A percentile compares a stretch with the other conserved stretches of the same genome.
phyloP scores from a whole-genome alignment of 2,113 vertebrate species.

The Benitochromis conjunctus region DNA sequence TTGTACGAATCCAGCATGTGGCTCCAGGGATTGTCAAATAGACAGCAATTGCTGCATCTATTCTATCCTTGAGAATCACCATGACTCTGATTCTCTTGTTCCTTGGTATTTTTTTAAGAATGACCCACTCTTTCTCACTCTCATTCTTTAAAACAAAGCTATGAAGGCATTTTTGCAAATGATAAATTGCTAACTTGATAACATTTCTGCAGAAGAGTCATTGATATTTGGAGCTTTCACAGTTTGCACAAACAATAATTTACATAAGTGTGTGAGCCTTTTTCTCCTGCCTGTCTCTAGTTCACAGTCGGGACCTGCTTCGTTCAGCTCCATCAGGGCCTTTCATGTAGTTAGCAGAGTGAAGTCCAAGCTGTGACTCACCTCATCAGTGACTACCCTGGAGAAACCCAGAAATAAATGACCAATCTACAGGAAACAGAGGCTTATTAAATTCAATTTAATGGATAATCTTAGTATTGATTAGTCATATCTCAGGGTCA shows the following conservation, averaged over 20 bases:
- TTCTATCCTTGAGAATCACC: neutral
- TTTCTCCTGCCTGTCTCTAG: neutral
- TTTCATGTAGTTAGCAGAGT: constrained; percentile 40
- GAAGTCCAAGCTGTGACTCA: constrained; percentile 39
- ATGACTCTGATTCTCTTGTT: neutral
- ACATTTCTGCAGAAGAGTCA: neutral
- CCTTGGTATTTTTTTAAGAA: neutral
- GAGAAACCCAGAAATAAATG: constrained; percentile 23
- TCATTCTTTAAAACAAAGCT: neutral
- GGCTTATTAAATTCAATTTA: constrained; percentile 42
- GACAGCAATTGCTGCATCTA: neutral
- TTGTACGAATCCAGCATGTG: neutral
- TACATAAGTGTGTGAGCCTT: neutral
- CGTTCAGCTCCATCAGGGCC: constrained; percentile 21
- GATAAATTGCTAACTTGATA: neutral
- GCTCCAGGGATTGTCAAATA: constrained; percentile 14
- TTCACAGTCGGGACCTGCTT: constrained; percentile 6
- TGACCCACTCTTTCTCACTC: neutral
- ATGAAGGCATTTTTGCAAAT: neutral
- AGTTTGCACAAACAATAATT: neutral
- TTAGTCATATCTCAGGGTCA: constrained; percentile 28
- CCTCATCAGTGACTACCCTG: constrained; percentile 30
- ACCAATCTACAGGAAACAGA: constrained; percentile 27
- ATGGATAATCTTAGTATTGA: constrained; percentile 43
- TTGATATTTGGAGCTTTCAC: neutral